phyloP scores from a whole-genome alignment of 2,797 vertebrate species.

The Phoeniculus purpureus region DNA sequence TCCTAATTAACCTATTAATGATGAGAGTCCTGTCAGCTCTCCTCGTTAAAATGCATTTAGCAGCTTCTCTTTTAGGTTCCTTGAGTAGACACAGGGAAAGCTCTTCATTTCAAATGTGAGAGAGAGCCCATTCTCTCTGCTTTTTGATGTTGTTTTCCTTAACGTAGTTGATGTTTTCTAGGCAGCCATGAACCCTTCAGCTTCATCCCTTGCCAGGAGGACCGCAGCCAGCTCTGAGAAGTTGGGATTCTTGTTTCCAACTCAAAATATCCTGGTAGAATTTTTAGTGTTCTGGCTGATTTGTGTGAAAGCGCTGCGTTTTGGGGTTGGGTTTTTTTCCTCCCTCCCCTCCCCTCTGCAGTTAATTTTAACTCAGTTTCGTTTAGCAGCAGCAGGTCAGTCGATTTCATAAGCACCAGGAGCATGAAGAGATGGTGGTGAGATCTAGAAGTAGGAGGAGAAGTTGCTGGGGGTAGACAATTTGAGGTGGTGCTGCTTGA shows the following conservation, averaged over 20 bases:
- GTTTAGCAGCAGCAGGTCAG: conserved; percentile 11
- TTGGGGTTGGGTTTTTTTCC: no score
- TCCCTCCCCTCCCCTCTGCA: neutral
- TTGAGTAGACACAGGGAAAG: neutral
- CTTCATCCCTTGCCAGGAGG: conserved; percentile 17
- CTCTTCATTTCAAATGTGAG: neutral
- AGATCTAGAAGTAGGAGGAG: neutral
- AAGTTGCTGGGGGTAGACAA: neutral
- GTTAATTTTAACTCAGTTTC: conserved; percentile 51
- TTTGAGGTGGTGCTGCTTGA: neutral
- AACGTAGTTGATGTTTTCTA: neutral
- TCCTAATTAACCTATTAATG: conserved; percentile 36
- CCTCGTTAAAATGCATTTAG: neutral
- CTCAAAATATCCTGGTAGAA: conserved; percentile 46
- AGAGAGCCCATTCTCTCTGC: neutral
- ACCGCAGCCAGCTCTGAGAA: conserved; percentile 32
- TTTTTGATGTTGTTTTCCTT: neutral
- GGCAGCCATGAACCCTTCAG: neutral
- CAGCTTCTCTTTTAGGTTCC: neutral
- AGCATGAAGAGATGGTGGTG: neutral
- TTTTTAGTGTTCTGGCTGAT: conserved; percentile 51
- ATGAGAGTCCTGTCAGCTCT: neutral
- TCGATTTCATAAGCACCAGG: neutral
- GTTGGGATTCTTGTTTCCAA: conserved; percentile 59
- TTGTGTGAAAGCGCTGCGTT: neutral